Evolutionary conservation across 1,140 invertebrate species (phyloP), one percentile per base, ranked within the genome.

Genomic region (Philopotamus ludificatus): DNA sequence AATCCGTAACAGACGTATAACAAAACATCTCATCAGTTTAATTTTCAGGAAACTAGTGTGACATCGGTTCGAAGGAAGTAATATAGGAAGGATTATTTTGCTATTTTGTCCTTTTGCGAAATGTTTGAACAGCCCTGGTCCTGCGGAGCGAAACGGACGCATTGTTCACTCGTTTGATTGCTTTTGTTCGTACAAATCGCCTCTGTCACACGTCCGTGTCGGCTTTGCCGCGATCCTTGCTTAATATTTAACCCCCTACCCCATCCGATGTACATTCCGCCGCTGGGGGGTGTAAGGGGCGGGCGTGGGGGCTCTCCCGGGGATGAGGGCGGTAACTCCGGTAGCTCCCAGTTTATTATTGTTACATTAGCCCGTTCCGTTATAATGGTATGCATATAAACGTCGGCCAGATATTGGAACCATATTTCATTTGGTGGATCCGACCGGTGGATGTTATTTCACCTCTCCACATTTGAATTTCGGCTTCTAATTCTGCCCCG

Each of bases 331-430:
- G 8, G n/a, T n/a, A n/a, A n/a, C n/a, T 18, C 44, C 41, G 42
- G 10, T 12, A n/a, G 3, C 53, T 16, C 50, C 42, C 51, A 22
- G 63, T 65, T 58, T 65, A 65, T 65, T 65, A 65, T 65, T 65
- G 63, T 59, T 58, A 65, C 63, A 65, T 65, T 59, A 65, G 53
- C 63, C 63, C 45, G 53, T 49, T 58, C 50, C 22, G 54, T 8
- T 57, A 54, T 64, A 64, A 64, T 64, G 63, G 42, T 59, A 65
- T 65, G 53, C 63, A 59, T 65, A 65, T 65, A 65, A 65, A 65
- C 63, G 53, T 58, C 54, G 53, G 63, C 53, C 63, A 57, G 63
- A 65, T 65, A 65, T 65, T 65, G 63, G 63, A 58, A 59, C 63
- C 63, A 65, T 65, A 65, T 65, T 65, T 65, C 53, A 65, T 55